Conservation (phyloP, 2,888 invertebrate species). For the Tenthredo scrophulariae region DNA sequence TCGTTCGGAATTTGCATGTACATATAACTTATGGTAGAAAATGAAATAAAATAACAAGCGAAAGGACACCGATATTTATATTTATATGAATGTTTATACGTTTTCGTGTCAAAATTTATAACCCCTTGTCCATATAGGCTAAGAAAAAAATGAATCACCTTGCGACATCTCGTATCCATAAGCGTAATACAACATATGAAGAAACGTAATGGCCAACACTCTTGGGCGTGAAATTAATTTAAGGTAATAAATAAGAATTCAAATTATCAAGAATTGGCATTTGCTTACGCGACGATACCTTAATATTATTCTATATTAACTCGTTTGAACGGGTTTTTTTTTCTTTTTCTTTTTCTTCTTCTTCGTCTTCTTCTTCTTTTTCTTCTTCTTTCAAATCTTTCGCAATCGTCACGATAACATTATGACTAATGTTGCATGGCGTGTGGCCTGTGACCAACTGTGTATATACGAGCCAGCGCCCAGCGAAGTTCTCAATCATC, state of each 20-base stretch:
- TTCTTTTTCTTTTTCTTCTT: background rate
- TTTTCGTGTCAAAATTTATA: constrained; percentile 40
- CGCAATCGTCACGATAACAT: constrained; percentile 8
- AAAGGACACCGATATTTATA: constrained; percentile 14
- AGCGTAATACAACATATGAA: background rate
- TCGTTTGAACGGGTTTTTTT: background rate
- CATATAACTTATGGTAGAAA: background rate
- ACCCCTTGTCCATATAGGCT: background rate
- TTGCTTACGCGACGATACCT: constrained; percentile 6
- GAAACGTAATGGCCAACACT: constrained; percentile 15
- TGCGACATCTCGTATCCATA: constrained; percentile 37
- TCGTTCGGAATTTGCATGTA: constrained; percentile 13
- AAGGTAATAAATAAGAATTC: constrained; percentile 29
- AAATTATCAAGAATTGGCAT: constrained; percentile 21
- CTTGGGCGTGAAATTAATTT: constrained; percentile 11
- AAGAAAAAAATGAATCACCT: constrained; percentile 36
- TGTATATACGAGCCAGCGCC: background rate
- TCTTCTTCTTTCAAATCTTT: background rate
- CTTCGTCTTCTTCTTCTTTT: background rate
- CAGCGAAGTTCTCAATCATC: constrained; percentile 3
- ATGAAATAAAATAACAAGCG: background rate
- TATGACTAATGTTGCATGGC: constrained; percentile 32
- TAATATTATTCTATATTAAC: constrained; percentile 23
- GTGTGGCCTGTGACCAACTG: constrained; percentile 22
- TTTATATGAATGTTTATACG: constrained; percentile 31